Base-by-base conservation (phyloP, 2,888 invertebrate species). In the Geophilus truncorum region DNA sequence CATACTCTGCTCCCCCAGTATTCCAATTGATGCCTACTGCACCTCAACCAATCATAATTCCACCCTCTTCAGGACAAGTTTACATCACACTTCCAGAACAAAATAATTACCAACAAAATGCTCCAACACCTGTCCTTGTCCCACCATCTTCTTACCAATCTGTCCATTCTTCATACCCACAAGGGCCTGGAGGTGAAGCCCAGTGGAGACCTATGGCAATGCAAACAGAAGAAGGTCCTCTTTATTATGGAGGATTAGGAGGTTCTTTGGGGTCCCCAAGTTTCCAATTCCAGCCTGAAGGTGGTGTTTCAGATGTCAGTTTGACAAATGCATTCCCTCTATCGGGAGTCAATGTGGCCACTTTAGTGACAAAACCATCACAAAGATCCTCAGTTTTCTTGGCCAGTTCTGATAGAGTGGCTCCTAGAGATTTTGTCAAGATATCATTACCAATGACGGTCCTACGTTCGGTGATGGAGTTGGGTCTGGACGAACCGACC, bases 1-100 rank as follows among this genome's bases (percentile, higher is more conserved):
- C 28, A 7, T 76, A 34, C 25, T 40, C 75, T 18, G 76, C 80
- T 15, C 80, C 80, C 7, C 80, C 80, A 36, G 80, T 80, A 3
- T 80, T 80, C 75, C 80, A 80, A 10, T 75, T 80, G 23, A 32
- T 76, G 1, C 80, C 80, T 12, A 76, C 80, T 40, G 80, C 76
- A 1, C 51, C 80, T 25, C 80, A 80, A 21, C 80, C 80, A 23
- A 75, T 80, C 2, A 51, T 40, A 80, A 40, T 76, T 23, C 80
- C 80, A 21, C 76, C 80, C 10, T 75, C 80, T 15, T 80, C 80
- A 23, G 80, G 80, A 70, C 80, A 80, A 36, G 4, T 80, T 7
- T 80, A 80, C n/a, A 3, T 80, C 9, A 75, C 80, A 23, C 40
- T 76, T 3, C 80, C 80, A 12, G 45, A 28, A 45, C 70, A 70